A percentile compares a stretch with the other conserved stretches of the same genome.
Evolutionary conservation across 1,140 invertebrate genomes (phyloP).

Genomic region (Sminthurides bifidus): DNA sequence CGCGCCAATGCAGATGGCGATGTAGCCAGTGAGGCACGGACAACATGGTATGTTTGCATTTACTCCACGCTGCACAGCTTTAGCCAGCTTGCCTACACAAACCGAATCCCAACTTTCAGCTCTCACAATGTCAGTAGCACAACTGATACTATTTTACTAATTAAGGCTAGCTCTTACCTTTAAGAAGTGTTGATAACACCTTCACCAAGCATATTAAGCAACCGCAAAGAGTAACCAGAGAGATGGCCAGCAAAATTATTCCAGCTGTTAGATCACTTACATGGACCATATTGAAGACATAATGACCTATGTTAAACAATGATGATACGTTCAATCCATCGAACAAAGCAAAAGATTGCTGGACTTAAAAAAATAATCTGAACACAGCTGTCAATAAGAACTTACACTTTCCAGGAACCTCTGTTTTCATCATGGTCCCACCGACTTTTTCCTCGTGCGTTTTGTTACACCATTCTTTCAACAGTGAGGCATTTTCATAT

Average conservation of each 20-base stretch:
- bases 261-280: constrained; percentile 31
- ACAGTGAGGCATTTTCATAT: constrained; percentile 32
- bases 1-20: constrained; percentile 48
- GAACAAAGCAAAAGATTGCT: too few species aligned
- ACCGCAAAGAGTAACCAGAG: constrained; percentile 41
- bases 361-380: not conserved
- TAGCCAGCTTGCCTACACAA: constrained; percentile 42
- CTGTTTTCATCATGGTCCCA: too few species aligned
- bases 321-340: too few species aligned
- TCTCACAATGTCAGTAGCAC: not conserved
- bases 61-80: constrained; percentile 41
- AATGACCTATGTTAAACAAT: constrained; percentile 32
- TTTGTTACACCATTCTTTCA: constrained; percentile 32
- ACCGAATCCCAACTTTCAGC: not conserved
- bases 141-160: not conserved
- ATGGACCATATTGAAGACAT: constrained; percentile 33
- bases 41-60: constrained; percentile 43
- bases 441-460: too few species aligned
- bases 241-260: constrained; percentile 37
- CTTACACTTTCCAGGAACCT: too few species aligned
- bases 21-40: constrained; percentile 43
- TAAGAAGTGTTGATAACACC: constrained; percentile 38
- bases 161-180: constrained; percentile 28
- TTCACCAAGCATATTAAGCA: constrained; percentile 38
- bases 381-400: too few species aligned